These are phyloP conservation scores for Pelmatolapia mariae DNA, from an alignment of 2,113 vertebrate species.

Conservation along the genomic window DNA sequence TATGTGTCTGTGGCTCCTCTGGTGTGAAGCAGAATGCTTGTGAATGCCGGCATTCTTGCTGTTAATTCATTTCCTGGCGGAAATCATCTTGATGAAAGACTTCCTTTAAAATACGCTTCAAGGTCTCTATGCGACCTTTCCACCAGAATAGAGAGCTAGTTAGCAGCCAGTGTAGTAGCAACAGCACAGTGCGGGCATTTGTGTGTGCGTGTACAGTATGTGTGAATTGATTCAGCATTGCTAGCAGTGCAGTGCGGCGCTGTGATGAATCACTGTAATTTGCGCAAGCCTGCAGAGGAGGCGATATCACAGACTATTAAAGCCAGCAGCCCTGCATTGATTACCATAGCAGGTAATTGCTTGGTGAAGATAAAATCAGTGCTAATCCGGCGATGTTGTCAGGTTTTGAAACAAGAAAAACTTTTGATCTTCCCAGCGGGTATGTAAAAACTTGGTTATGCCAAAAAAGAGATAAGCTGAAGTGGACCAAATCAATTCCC, in stretches of 20 bases:
- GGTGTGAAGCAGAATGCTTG: neutral
- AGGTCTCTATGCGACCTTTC: neutral
- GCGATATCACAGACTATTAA: constrained; percentile 45
- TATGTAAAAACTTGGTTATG: constrained; percentile 36
- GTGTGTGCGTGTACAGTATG: constrained; percentile 1
- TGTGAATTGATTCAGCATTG: constrained; percentile 39
- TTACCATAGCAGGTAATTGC: constrained; percentile 63
- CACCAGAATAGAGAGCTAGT: neutral
- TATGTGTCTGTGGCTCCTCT: neutral
- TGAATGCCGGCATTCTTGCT: neutral
- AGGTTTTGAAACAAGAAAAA: constrained; percentile 45
- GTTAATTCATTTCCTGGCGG: neutral
- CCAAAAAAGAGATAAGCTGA: constrained; percentile 47
- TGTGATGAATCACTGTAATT: constrained; percentile 62
- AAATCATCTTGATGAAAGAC: neutral
- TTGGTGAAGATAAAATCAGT: constrained; percentile 50
- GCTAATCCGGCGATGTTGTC: constrained; percentile 48
- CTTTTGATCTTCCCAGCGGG: constrained; percentile 34
- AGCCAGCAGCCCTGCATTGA: constrained; percentile 51
- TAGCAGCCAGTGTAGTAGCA: neutral
- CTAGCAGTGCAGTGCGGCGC: constrained; percentile 8
- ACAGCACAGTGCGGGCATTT: neutral
- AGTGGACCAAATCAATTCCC: constrained; percentile 59
- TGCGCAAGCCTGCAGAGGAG: constrained; percentile 35
- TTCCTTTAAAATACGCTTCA: neutral